Percentiles rank a stretch among this genome's conserved stretches.
phyloP scores from a whole-genome alignment of 2,888 invertebrate genomes.

The Leptura quadrifasciata region DNA sequence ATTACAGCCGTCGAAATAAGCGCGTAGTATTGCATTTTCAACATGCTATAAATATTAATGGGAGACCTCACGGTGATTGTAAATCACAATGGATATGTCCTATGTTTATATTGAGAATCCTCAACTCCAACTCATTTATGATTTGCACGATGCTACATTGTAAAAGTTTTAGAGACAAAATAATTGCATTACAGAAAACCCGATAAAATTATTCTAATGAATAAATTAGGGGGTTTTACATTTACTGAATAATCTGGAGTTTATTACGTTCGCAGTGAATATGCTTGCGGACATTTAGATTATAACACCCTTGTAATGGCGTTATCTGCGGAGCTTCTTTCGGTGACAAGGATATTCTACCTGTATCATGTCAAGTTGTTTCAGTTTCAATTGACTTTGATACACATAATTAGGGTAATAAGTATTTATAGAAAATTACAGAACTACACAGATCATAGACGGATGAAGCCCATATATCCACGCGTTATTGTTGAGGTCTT shows the following conservation, averaged over 20 bases:
- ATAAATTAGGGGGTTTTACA: conserved; percentile 39
- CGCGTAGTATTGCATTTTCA: conserved; percentile 40
- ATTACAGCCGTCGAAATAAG: conserved; percentile 30
- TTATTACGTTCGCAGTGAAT: conserved; percentile 34
- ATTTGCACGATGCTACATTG: conserved; percentile 20
- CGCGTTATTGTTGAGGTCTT: too few relatives aligned
- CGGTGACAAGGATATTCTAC: conserved; percentile 1
- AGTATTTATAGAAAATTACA: too few relatives aligned
- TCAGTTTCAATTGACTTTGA: too few relatives aligned
- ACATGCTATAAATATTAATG: conserved; percentile 46
- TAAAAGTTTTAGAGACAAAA: conserved; percentile 33
- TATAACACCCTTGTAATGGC: conserved; percentile 26
- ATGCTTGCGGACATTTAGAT: conserved; percentile 35
- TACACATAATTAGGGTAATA: too few relatives aligned
- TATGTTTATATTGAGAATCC: conserved; percentile 46
- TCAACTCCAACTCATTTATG: conserved; percentile 43
- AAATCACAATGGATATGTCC: conserved; percentile 40
- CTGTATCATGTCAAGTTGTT: not conserved
- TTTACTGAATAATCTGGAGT: conserved; percentile 39
- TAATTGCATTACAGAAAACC: conserved; percentile 31
- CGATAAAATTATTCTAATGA: conserved; percentile 38
- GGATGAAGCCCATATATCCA: too few relatives aligned
- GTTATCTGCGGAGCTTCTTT: conserved; percentile 5
- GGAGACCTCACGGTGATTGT: conserved; percentile 38
- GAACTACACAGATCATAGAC: too few relatives aligned